These are phyloP conservation scores for Geotrypetes seraphini DNA, from an alignment of 2,797 vertebrate genomes.

Conservation along the genomic window DNA sequence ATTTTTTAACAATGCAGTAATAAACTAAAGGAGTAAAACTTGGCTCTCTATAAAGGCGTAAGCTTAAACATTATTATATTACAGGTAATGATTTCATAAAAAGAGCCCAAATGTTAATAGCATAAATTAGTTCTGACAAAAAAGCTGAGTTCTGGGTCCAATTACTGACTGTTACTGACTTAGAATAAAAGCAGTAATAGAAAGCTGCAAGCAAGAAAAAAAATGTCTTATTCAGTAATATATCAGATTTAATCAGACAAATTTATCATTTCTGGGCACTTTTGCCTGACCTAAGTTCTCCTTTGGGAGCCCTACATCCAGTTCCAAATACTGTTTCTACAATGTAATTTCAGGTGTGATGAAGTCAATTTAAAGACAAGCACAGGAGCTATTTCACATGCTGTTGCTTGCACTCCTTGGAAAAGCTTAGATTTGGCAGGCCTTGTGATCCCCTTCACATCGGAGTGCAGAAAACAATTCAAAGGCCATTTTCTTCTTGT, in stretches of 20 bases:
- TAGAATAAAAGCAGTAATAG: too few species aligned
- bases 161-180: slow-evolving; percentile 19
- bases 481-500: neutral
- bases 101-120: slow-evolving; percentile 11
- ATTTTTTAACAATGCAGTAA: neutral
- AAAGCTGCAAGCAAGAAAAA: slow-evolving; percentile 15
- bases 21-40: too few species aligned
- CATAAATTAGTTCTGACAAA: slow-evolving; percentile 35
- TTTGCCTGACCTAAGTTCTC: slow-evolving; percentile 24
- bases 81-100: slow-evolving; percentile 25
- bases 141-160: slow-evolving; percentile 24
- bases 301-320: slow-evolving; percentile 8
- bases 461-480: too few species aligned
- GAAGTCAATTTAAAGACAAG: slow-evolving; percentile 12
- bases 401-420: slow-evolving; percentile 13
- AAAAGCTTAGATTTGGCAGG: neutral
- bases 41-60: too few species aligned
- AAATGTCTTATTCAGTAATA: slow-evolving; percentile 20
- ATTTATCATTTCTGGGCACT: slow-evolving; percentile 25
- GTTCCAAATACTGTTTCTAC: slow-evolving; percentile 21
- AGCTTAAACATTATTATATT: slow-evolving; percentile 13
- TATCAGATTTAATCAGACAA: slow-evolving; percentile 34
- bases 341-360: slow-evolving; percentile 27
- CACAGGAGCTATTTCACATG: slow-evolving; percentile 10
- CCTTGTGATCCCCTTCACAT: neutral